Percentiles rank a stretch among this genome's conserved stretches.
Conservation (phyloP, 2,113 vertebrate genomes). For the Numida meleagris region DNA sequence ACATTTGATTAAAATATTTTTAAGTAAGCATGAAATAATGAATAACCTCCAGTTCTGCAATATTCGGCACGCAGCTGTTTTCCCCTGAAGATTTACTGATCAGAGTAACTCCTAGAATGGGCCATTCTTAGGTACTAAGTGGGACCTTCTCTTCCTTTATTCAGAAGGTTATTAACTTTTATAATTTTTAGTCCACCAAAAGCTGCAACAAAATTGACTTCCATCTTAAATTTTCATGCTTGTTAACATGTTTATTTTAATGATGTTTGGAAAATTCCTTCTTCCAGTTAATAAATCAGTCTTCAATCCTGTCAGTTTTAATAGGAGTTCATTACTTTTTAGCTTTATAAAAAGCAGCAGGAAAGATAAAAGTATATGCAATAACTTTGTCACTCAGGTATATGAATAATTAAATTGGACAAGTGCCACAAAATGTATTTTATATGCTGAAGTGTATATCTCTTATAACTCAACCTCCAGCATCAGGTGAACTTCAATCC, state of each 20-base stretch:
- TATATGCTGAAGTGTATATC: not conserved
- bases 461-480: not conserved
- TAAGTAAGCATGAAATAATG: not conserved
- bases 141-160: not conserved
- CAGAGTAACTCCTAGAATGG: not conserved
- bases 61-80: not conserved
- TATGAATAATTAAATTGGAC: not conserved
- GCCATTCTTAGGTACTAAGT: not conserved
- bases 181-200: not conserved
- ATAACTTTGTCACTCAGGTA: not conserved
- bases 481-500: not conserved
- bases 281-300: not conserved
- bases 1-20: not conserved
- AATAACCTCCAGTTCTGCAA: not conserved
- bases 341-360: not conserved
- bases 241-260: not conserved
- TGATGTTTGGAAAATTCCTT: not conserved
- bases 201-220: not conserved
- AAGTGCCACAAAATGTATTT: not conserved
- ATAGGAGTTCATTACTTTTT: not conserved
- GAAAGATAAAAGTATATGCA: not conserved
- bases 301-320: not conserved
- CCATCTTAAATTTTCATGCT: not conserved
- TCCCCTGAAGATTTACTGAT: not conserved
- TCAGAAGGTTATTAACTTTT: not conserved